A percentile compares a stretch with the other conserved stretches of the same genome.
phyloP scores from a whole-genome alignment of 2,888 invertebrate genomes.

The Lycia hirtaria region DNA sequence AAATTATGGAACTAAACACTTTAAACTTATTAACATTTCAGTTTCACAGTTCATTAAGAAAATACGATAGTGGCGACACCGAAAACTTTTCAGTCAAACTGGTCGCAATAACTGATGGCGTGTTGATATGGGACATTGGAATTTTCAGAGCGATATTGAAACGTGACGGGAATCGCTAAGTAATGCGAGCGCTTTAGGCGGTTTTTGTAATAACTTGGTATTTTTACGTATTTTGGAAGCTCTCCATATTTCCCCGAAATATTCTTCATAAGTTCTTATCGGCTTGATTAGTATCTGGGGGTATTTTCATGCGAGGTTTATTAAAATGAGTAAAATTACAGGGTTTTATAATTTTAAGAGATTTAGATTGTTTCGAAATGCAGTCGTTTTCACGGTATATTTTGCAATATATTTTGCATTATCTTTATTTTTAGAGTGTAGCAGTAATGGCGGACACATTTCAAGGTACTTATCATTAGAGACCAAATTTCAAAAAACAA shows the following conservation, averaged over 20 bases:
- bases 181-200: neutral
- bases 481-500: too few relatives aligned
- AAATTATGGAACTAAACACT: neutral
- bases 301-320: too few relatives aligned
- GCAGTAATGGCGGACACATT: too few relatives aligned
- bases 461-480: too few relatives aligned
- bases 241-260: too few relatives aligned
- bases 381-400: too few relatives aligned
- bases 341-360: too few relatives aligned
- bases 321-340: too few relatives aligned
- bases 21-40: neutral
- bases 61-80: neutral
- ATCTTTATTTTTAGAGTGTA: too few relatives aligned
- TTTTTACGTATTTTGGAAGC: neutral
- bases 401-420: too few relatives aligned
- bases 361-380: too few relatives aligned
- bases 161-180: conserved; percentile 1
- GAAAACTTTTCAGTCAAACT: conserved; percentile 16
- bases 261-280: neutral
- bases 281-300: neutral
- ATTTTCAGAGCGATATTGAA: conserved; percentile 15
- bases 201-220: neutral
- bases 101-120: conserved; percentile 15
- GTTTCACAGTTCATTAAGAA: neutral
- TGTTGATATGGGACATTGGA: conserved; percentile 27